These are phyloP conservation scores for Phyllotreta cruciferae DNA, from an alignment of 2,888 invertebrate genomes.

Conservation along the genomic window DNA sequence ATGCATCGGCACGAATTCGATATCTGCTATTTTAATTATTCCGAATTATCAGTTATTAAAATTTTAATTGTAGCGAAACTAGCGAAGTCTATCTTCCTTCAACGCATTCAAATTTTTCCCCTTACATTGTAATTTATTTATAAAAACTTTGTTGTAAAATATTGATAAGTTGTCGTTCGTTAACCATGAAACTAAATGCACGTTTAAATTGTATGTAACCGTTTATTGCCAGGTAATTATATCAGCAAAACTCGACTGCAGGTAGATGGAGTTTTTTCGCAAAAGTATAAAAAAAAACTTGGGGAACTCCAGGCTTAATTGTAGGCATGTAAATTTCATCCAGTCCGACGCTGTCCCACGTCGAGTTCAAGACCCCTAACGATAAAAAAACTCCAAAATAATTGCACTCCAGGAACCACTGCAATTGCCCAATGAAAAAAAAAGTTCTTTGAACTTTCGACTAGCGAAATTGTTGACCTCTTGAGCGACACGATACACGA, in stretches of 20 bases:
- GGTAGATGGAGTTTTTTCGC: background rate
- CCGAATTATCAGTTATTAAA: too few species aligned
- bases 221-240: background rate
- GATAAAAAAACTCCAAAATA: constrained; percentile 5
- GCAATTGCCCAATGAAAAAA: constrained; percentile 11
- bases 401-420: constrained; percentile 12
- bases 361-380: constrained; percentile 7
- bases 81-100: too few species aligned
- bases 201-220: background rate
- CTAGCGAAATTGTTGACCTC: constrained; percentile 12
- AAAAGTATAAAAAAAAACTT: too few species aligned
- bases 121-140: constrained; percentile 3
- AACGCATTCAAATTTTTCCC: too few species aligned
- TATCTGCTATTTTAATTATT: too few species aligned
- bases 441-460: constrained; percentile 14
- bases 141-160: constrained; percentile 5
- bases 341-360: background rate
- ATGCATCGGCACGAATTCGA: too few species aligned
- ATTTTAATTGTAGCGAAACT: too few species aligned
- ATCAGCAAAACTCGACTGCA: background rate
- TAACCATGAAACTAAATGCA: constrained; percentile 7
- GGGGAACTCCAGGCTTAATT: too few species aligned
- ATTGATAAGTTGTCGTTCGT: background rate
- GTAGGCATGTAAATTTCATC: too few species aligned
- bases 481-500: constrained; percentile 1